Evolutionary conservation across 2,113 vertebrate species (phyloP).

Genomic region (Diadophis punctatus): DNA sequence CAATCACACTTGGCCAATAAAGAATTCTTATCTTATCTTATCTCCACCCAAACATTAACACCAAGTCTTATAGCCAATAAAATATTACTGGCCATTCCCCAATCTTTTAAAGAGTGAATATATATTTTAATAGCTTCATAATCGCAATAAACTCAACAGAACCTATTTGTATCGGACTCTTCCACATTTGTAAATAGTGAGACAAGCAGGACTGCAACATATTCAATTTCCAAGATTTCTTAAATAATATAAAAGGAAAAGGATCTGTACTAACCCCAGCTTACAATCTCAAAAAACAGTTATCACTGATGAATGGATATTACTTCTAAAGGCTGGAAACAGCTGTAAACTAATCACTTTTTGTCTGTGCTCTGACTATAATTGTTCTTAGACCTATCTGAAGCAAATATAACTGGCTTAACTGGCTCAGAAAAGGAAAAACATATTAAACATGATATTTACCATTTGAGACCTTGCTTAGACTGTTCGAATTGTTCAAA

Average conservation of each 20-base stretch:
- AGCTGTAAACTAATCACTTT: not conserved
- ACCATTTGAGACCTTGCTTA: slow-evolving; percentile 34
- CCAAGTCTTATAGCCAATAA: not conserved
- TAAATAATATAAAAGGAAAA: not conserved
- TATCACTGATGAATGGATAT: not conserved
- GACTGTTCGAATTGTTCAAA: fast-evolving
- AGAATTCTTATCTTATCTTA: no score
- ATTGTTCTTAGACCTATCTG: not conserved
- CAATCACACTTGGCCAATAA: no score
- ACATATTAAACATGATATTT: not conserved
- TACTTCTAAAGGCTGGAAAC: not conserved
- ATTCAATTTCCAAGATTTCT: not conserved
- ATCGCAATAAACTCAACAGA: not conserved
- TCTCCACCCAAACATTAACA: not conserved
- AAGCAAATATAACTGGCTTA: not conserved
- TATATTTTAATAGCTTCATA: not conserved
- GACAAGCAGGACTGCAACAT: not conserved
- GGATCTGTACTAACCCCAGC: not conserved
- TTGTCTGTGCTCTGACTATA: not conserved
- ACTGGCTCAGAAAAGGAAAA: fast-evolving
- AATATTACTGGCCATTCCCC: not conserved
- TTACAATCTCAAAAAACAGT: not conserved
- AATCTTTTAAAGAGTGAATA: not conserved
- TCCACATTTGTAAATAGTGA: not conserved
- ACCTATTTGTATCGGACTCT: not conserved